A percentile compares a stretch with the other conserved stretches of the same genome.
Evolutionary conservation across 2,888 invertebrate species (phyloP).

Genomic region (Dyspetes luteomarginatus): DNA sequence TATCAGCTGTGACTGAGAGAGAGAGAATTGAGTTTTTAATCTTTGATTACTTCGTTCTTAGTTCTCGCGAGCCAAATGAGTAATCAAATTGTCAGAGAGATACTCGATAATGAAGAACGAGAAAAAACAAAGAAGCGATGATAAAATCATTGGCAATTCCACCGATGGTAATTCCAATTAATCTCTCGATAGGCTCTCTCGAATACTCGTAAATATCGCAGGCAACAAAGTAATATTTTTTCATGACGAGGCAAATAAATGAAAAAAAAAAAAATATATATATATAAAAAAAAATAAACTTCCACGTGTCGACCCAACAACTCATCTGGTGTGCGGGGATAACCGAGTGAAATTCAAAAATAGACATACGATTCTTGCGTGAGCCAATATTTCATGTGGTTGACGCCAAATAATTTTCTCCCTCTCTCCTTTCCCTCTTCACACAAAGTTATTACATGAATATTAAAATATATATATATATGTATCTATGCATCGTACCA

Average conservation of each 20-base stretch:
- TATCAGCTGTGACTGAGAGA: too few relatives aligned
- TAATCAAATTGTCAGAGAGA: neutral
- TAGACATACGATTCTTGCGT: neutral
- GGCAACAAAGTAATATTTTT: too few relatives aligned
- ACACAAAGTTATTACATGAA: conserved; percentile 9
- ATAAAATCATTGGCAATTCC: conserved; percentile 34
- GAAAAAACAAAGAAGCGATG: conserved; percentile 15
- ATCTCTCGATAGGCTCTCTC: neutral
- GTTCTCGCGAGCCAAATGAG: neutral
- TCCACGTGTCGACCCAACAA: too few relatives aligned
- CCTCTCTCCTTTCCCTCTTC: neutral
- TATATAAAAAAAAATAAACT: too few relatives aligned
- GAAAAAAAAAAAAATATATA: too few relatives aligned
- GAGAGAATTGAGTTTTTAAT: neutral
- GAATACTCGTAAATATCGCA: neutral
- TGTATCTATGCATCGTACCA: neutral
- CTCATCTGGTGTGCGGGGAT: neutral
- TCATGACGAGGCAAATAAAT: too few relatives aligned
- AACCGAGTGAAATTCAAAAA: neutral
- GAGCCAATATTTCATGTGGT: conserved; percentile 26
- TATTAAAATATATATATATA: neutral
- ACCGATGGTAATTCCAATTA: conserved; percentile 14
- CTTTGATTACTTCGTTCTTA: neutral
- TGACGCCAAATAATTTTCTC: neutral
- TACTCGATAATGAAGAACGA: neutral